phyloP scores from a whole-genome alignment of 1,140 invertebrate species.

The Teleopsis dalmanni region DNA sequence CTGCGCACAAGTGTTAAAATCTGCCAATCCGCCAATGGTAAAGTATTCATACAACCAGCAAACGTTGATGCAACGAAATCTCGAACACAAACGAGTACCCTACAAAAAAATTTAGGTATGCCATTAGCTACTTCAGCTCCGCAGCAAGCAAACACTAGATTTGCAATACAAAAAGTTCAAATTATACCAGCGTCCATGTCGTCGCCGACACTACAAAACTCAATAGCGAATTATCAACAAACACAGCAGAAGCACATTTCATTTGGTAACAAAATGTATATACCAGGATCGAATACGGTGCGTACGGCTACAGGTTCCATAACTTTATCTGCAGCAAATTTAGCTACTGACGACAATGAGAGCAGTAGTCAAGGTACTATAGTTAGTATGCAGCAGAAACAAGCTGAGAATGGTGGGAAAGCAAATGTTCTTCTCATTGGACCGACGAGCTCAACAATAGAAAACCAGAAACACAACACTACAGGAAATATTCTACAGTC shows the following conservation, averaged over 20 bases:
- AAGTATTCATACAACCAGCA: conserved; percentile 33
- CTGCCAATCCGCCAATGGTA: conserved; percentile 35
- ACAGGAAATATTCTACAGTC: neutral
- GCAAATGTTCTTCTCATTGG: too few relatives aligned
- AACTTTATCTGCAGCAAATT: neutral
- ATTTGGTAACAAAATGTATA: conserved; percentile 10
- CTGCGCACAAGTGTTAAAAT: conserved; percentile 32
- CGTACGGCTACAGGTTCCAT: conserved; percentile 2
- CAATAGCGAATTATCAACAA: conserved; percentile 4
- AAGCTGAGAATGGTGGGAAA: too few relatives aligned
- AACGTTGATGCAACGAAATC: conserved; percentile 20
- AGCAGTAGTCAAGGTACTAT: too few relatives aligned
- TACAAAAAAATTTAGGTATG: conserved; percentile 26
- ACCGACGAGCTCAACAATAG: too few relatives aligned
- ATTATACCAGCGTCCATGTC: conserved; percentile 27
- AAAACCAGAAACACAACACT: too few relatives aligned
- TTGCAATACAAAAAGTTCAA: conserved; percentile 41
- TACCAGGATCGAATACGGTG: conserved; percentile 7
- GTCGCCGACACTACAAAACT: conserved; percentile 22
- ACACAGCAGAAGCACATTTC: conserved; percentile 2
- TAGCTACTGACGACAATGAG: conserved; percentile 2
- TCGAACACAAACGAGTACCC: conserved; percentile 11
- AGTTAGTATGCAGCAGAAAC: too few relatives aligned
- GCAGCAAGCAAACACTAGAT: conserved; percentile 19
- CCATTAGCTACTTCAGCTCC: conserved; percentile 2